phyloP scores from a whole-genome alignment of 2,113 vertebrate genomes.

The Orcinus orca region DNA sequence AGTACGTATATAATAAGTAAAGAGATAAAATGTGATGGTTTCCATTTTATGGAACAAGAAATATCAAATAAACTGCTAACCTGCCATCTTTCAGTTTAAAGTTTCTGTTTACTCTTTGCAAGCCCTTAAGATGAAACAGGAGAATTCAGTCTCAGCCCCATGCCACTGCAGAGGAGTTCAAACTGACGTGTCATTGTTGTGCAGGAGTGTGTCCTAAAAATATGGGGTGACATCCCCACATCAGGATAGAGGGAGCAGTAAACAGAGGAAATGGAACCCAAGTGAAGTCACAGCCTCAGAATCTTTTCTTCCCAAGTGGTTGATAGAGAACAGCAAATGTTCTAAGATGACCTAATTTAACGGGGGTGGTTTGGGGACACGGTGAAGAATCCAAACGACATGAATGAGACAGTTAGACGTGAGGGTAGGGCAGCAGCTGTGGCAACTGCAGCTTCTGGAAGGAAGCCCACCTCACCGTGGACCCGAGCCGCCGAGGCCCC shows the following conservation, averaged over 20 bases:
- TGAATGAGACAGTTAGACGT: neutral
- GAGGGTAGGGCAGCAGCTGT: constrained; percentile 25
- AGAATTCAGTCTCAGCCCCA: neutral
- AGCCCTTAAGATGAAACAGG: neutral
- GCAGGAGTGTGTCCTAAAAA: neutral
- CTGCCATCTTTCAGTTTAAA: neutral
- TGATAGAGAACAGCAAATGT: neutral
- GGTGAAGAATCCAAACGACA: neutral
- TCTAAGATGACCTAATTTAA: neutral
- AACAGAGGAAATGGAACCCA: neutral
- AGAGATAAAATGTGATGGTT: neutral
- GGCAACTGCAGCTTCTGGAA: constrained; percentile 58
- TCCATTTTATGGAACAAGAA: neutral
- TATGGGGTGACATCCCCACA: neutral
- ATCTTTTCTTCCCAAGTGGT: neutral
- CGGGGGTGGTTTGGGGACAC: neutral
- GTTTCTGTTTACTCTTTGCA: neutral
- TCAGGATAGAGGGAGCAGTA: neutral
- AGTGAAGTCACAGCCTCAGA: neutral
- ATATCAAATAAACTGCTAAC: neutral
- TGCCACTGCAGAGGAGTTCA: fast-evolving
- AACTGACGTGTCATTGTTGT: neutral
- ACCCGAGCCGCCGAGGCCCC: no score
- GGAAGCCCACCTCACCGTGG: neutral
- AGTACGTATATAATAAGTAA: neutral